phyloP scores from a whole-genome alignment of 2,888 invertebrate genomes.

The Phanerotoma sp. region DNA sequence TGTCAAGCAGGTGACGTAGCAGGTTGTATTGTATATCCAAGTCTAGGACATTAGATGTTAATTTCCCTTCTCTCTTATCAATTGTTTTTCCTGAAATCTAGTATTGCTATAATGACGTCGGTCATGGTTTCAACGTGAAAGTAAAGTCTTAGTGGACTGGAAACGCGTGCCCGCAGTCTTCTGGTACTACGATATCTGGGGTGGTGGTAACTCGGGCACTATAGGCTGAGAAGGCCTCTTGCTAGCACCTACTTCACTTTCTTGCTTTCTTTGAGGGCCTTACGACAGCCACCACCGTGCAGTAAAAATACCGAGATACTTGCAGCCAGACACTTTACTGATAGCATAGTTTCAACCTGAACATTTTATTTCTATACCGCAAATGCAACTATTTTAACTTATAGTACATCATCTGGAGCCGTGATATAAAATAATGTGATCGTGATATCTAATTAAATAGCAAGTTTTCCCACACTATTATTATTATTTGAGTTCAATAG shows the following conservation, averaged over 20 bases:
- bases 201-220: slow-evolving; percentile 32
- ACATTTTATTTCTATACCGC: slow-evolving; percentile 11
- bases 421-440: too few relatives aligned
- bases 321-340: slow-evolving; percentile 41
- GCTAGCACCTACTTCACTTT: slow-evolving; percentile 1
- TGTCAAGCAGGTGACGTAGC: too few relatives aligned
- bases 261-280: slow-evolving; percentile 14
- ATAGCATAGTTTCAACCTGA: slow-evolving; percentile 39
- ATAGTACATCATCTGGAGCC: not conserved
- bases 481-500: too few relatives aligned
- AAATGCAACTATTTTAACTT: not conserved
- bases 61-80: not conserved
- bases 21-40: too few relatives aligned
- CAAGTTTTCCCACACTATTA: too few relatives aligned
- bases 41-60: not conserved
- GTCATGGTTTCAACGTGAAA: slow-evolving; percentile 34
- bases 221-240: slow-evolving; percentile 7
- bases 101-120: slow-evolving; percentile 10
- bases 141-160: slow-evolving; percentile 41
- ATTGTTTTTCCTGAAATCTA: slow-evolving; percentile 8
- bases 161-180: slow-evolving; percentile 42
- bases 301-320: slow-evolving; percentile 20
- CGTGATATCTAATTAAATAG: too few relatives aligned
- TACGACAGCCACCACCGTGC: slow-evolving; percentile 16
- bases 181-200: slow-evolving; percentile 14